phyloP scores from a whole-genome alignment of 2,113 vertebrate genomes.

The Festucalex cinctus region DNA sequence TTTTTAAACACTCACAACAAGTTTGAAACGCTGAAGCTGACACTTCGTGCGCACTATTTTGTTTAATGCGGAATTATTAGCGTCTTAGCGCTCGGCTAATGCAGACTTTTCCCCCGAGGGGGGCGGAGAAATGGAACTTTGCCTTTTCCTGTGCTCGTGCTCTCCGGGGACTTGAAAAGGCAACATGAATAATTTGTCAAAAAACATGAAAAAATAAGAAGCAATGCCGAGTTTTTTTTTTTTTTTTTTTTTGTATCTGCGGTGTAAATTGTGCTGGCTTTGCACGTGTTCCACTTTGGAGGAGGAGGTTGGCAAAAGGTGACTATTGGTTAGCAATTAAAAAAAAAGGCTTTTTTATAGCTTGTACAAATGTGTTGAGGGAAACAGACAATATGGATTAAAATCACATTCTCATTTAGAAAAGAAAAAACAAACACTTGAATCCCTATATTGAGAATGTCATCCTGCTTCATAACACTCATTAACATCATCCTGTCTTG shows the following conservation, averaged over 20 bases:
- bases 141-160: conserved; percentile 55
- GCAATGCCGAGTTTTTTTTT: conserved; percentile 40
- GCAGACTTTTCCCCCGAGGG: conserved; percentile 56
- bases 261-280: conserved; percentile 45
- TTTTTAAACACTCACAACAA: not conserved
- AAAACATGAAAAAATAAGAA: conserved; percentile 58
- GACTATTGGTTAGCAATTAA: not conserved
- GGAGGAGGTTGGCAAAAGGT: conserved; percentile 25
- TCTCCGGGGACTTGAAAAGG: conserved; percentile 58
- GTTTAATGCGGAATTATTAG: conserved; percentile 49
- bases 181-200: conserved; percentile 71
- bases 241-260: conserved; percentile 43
- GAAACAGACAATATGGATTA: not conserved
- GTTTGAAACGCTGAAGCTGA: not conserved
- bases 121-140: conserved; percentile 67
- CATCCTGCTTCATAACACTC: no score
- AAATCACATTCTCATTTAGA: no score
- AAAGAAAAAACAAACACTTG: no score
- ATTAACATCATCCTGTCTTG: no score
- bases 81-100: conserved; percentile 48
- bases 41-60: conserved; percentile 58
- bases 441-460: no score
- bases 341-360: not conserved
- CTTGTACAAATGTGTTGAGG: not conserved
- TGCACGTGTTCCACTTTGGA: conserved; percentile 38